Evolutionary conservation across 2,797 vertebrate genomes (phyloP).

Genomic region (Girardinus metallicus): DNA sequence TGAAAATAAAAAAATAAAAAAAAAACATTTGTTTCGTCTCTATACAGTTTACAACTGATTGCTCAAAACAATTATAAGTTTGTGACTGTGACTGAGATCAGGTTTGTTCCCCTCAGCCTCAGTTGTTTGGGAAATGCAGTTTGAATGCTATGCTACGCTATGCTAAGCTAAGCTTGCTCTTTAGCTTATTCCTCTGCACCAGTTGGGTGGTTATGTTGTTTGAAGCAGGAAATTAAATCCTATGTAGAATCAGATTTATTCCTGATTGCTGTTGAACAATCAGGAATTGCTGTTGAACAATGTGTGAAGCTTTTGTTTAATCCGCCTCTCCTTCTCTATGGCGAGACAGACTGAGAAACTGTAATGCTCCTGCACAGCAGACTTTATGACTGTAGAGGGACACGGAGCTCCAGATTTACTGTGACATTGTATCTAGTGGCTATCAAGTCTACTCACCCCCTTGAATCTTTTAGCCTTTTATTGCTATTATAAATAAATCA

Average conservation of each 20-base stretch:
- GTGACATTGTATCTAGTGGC: neutral
- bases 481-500: neutral
- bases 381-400: neutral
- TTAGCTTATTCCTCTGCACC: neutral
- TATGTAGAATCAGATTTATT: neutral
- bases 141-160: neutral
- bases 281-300: neutral
- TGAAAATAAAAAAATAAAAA: too few relatives aligned
- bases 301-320: neutral
- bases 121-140: neutral
- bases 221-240: neutral
- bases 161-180: neutral
- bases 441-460: neutral
- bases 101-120: neutral
- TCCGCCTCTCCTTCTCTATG: neutral
- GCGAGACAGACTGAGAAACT: neutral
- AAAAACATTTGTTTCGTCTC: neutral
- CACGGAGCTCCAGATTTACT: neutral
- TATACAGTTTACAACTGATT: neutral
- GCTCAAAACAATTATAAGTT: neutral
- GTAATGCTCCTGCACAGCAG: neutral
- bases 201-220: neutral
- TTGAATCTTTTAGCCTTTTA: neutral
- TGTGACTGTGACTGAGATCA: neutral
- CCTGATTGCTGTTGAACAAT: neutral